These are phyloP conservation scores for Gryllus longicercus DNA, from an alignment of 2,888 invertebrate genomes.

Conservation along the genomic window DNA sequence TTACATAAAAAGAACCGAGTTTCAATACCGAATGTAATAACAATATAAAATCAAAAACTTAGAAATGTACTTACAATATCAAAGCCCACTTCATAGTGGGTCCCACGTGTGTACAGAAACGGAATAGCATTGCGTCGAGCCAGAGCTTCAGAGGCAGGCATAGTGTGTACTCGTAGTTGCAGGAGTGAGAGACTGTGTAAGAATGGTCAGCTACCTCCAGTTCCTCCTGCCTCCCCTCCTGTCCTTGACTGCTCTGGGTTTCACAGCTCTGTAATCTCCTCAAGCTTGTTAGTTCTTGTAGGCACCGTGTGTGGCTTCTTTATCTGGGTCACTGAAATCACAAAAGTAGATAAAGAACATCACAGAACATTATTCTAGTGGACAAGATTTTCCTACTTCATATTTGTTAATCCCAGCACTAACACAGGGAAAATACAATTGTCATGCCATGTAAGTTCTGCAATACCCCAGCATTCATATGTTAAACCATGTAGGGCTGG, in stretches of 20 bases:
- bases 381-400: too few species aligned
- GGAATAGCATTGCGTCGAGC: constrained; percentile 66
- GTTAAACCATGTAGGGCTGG: too few species aligned
- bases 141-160: constrained; percentile 44
- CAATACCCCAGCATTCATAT: too few species aligned
- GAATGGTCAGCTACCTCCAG: not conserved
- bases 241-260: constrained; percentile 12
- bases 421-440: too few species aligned
- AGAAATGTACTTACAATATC: constrained; percentile 70
- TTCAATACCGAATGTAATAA: too few species aligned
- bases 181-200: not conserved
- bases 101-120: constrained; percentile 71
- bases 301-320: constrained; percentile 18
- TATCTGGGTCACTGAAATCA: constrained; percentile 18
- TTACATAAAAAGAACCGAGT: too few species aligned
- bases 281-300: not conserved
- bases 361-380: not conserved
- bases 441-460: too few species aligned
- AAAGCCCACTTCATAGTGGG: constrained; percentile 81
- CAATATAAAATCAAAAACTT: not conserved
- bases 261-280: constrained; percentile 20
- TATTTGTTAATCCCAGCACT: too few species aligned
- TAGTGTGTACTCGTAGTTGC: constrained; percentile 23
- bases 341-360: not conserved
- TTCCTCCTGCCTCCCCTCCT: not conserved